These are phyloP conservation scores for Crotalus helleri DNA, from an alignment of 2,113 vertebrate genomes.

Conservation along the genomic window DNA sequence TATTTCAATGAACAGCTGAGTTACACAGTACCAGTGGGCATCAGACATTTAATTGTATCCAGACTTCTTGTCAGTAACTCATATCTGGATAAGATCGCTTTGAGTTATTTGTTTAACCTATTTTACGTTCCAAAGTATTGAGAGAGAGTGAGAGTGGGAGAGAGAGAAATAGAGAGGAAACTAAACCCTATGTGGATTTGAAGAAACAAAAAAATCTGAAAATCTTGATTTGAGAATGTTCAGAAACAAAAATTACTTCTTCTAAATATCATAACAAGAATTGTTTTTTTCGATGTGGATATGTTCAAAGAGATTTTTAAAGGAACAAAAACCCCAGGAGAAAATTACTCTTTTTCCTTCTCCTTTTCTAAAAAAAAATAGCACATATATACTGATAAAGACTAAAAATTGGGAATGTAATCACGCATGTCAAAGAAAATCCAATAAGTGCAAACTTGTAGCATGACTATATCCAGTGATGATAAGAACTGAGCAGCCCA, in stretches of 20 bases:
- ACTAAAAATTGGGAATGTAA: not conserved
- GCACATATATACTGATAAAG: not conserved
- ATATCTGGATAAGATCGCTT: not conserved
- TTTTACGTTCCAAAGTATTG: not conserved
- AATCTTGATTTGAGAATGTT: not conserved
- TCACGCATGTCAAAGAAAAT: not conserved
- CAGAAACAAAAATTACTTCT: not conserved
- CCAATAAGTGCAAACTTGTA: not conserved
- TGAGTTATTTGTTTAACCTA: conserved; percentile 7
- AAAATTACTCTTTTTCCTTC: not conserved
- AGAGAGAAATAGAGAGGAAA: not conserved
- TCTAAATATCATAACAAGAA: not conserved
- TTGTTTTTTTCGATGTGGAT: not conserved
- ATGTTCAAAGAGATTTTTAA: not conserved
- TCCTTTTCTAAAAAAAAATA: not conserved
- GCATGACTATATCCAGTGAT: not conserved
- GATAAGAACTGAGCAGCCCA: not conserved
- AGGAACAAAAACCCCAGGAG: not conserved
- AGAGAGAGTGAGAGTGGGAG: not conserved
- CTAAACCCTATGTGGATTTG: not conserved
- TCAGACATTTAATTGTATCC: not conserved
- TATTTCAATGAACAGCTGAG: not conserved
- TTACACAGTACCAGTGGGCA: not conserved
- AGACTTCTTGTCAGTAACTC: not conserved
- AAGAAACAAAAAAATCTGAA: not conserved